Percentiles rank a stretch among this genome's conserved stretches.
Conservation (phyloP, 2,113 vertebrate genomes). For the Gopherus flavomarginatus region DNA sequence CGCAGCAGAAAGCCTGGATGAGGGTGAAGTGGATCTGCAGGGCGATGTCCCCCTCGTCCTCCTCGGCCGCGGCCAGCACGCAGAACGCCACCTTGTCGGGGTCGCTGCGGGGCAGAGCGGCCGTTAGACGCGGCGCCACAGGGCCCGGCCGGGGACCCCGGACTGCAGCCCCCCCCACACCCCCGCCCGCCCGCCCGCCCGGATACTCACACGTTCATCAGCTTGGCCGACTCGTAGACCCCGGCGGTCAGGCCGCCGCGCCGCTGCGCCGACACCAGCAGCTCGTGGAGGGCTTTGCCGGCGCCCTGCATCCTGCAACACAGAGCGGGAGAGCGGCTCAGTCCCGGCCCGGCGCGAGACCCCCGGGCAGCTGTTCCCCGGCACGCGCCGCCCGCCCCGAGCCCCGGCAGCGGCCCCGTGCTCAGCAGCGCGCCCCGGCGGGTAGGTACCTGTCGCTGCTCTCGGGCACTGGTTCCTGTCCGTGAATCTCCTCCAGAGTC, state of each 20-base stretch:
- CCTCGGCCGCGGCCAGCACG: slow-evolving; percentile 91
- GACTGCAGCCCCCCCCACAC: no score
- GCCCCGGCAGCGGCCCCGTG: not conserved
- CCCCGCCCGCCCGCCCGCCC: no score
- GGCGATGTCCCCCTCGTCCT: slow-evolving; percentile 95
- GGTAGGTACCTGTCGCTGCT: slow-evolving; percentile 84
- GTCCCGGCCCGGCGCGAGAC: not conserved
- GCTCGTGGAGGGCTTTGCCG: slow-evolving; percentile 90
- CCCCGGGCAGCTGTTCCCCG: not conserved
- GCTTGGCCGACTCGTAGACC: slow-evolving; percentile 97
- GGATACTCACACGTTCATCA: slow-evolving; percentile 96
- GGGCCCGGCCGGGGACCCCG: fast-evolving
- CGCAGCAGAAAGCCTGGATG: slow-evolving; percentile 98
- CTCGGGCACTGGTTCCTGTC: slow-evolving; percentile 86
- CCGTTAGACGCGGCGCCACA: not conserved
- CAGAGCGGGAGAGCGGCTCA: not conserved
- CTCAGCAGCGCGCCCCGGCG: not conserved
- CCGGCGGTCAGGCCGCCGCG: slow-evolving; percentile 95
- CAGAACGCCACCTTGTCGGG: slow-evolving; percentile 97
- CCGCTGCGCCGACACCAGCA: slow-evolving; percentile 91
- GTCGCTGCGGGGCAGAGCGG: slow-evolving; percentile 79
- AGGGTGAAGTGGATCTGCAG: slow-evolving; percentile 98
- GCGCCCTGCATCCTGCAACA: slow-evolving; percentile 87
- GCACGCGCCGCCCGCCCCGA: not conserved
- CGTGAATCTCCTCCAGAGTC: slow-evolving; percentile 93